Evolutionary conservation across 2,888 invertebrate genomes (phyloP), one percentile per base, ranked within the genome.

Genomic region (Scaptomyza polygonia): DNA sequence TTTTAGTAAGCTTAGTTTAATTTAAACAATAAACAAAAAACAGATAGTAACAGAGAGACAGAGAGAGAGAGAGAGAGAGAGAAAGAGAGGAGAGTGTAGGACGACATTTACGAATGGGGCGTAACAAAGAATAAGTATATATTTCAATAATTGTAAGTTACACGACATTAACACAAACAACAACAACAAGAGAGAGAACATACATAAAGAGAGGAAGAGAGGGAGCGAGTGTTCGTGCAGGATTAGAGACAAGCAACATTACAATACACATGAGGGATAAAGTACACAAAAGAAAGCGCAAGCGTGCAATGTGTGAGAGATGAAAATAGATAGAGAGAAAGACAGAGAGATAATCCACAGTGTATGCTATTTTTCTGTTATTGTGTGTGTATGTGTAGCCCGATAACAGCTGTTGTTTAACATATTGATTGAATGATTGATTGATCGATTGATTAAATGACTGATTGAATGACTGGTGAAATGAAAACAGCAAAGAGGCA

Each of bases 401-500:
- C 70, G 57, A 63, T 49, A 67, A 72, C 66, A 71, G 59, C 57
- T 45, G 43, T 54, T 54, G 36, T 14, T 42, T 66, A 64, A 4
- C 21, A 4, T 68, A 67, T 43, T 72, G 72, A 65, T 27, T 51
- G 49, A 55, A 21, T 56, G 45, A 25, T 57, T 64, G 67, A 62
- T 48, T 64, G 45, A 29, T 54, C 58, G 67, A 62, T 48, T 64
- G 61, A 68, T 49, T 61, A 59, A 64, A 30, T 69, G 69, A 54
- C 12, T 55, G 58, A 61, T 29, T 56, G 53, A 29, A 54, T 65
- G 70, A 62, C 36, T 68, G 74, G 52, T 67, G 47, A 47, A 63
- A 54, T 56, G 49, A 61, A 39, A 71, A 62, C 79, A 74, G 77
- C 80, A 74, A 70, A 70, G n/a, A 44, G 61, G 64, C 73, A 78